These are phyloP conservation scores for Andrena bicolor DNA, from an alignment of 2,888 invertebrate genomes.

Conservation along the genomic window DNA sequence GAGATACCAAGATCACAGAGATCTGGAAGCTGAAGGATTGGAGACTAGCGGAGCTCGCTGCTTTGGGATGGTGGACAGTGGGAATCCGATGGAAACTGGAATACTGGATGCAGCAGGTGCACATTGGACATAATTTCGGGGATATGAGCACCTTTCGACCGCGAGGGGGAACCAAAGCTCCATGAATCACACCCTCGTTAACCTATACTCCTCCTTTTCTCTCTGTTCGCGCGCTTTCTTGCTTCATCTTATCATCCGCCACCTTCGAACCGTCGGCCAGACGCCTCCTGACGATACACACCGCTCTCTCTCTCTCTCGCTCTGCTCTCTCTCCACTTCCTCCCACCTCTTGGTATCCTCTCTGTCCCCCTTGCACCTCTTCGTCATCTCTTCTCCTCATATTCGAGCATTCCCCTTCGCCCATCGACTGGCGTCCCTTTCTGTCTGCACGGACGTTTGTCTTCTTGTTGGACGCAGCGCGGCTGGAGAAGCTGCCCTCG, in stretches of 20 bases:
- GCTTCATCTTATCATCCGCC: constrained; percentile 57
- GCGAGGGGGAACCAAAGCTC: constrained; percentile 76
- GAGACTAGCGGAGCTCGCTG: constrained; percentile 48
- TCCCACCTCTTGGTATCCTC: constrained; percentile 8
- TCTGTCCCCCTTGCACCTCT: not conserved
- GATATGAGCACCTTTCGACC: constrained; percentile 81
- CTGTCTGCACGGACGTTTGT: constrained; percentile 49
- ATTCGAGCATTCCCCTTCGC: constrained; percentile 24
- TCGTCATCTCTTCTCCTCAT: constrained; percentile 36
- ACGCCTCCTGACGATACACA: constrained; percentile 61
- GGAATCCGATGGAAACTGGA: constrained; percentile 57
- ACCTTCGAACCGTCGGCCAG: constrained; percentile 52
- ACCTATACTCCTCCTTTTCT: constrained; percentile 74
- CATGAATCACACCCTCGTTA: constrained; percentile 84
- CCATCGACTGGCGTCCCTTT: constrained; percentile 20
- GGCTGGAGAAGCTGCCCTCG: constrained; percentile 44
- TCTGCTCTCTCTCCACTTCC: not conserved
- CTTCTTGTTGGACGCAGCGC: constrained; percentile 28
- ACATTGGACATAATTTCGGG: constrained; percentile 75
- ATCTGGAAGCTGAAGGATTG: not conserved
- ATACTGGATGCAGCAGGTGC: constrained; percentile 72
- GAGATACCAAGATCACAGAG: not conserved
- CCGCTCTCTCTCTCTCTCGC: constrained; percentile 16
- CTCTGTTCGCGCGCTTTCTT: constrained; percentile 30
- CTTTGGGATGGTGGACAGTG: constrained; percentile 41